Evolutionary conservation across 1,140 invertebrate species (phyloP).

Genomic region (Drosophila lacertosa): DNA sequence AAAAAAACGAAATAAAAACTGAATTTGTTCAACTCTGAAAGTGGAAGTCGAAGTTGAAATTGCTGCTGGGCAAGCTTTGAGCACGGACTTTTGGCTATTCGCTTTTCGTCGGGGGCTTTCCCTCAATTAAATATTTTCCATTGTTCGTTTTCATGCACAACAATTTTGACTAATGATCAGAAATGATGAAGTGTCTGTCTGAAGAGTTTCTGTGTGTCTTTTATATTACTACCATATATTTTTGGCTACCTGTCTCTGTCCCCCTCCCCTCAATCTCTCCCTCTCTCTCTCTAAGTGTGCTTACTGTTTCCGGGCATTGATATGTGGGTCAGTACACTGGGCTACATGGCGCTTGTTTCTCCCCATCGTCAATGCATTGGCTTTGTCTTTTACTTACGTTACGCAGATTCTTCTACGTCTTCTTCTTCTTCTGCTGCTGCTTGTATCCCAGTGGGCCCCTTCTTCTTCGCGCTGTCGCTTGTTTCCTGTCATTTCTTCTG

Average conservation of each 20-base stretch:
- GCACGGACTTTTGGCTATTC: constrained; percentile 22
- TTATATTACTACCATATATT: too few relatives aligned
- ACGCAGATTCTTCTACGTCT: constrained; percentile 26
- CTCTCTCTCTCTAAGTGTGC: constrained; percentile 11
- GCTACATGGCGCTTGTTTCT: constrained; percentile 2
- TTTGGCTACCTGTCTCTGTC: constrained; percentile 27
- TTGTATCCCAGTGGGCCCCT: not conserved
- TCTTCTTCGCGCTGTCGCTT: constrained; percentile 14
- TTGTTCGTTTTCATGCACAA: constrained; percentile 64
- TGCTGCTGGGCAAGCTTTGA: constrained; percentile 39
- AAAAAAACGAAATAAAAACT: constrained; percentile 41
- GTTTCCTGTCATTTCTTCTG: constrained; percentile 59
- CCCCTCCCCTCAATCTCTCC: not conserved
- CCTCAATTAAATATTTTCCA: constrained; percentile 73
- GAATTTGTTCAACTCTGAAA: constrained; percentile 59
- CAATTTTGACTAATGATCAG: constrained; percentile 76
- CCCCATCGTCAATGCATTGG: constrained; percentile 21
- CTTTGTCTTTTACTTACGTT: constrained; percentile 41
- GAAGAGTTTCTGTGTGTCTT: constrained; percentile 25
- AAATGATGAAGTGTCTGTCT: constrained; percentile 38
- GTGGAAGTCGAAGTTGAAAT: constrained; percentile 73
- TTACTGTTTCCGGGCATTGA: constrained; percentile 52
- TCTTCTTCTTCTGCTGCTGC: too few relatives aligned
- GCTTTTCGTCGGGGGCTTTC: constrained; percentile 57
- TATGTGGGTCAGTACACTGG: constrained; percentile 45